Conservation (phyloP, 2,888 invertebrate genomes). For the Dendrolimus houi region DNA sequence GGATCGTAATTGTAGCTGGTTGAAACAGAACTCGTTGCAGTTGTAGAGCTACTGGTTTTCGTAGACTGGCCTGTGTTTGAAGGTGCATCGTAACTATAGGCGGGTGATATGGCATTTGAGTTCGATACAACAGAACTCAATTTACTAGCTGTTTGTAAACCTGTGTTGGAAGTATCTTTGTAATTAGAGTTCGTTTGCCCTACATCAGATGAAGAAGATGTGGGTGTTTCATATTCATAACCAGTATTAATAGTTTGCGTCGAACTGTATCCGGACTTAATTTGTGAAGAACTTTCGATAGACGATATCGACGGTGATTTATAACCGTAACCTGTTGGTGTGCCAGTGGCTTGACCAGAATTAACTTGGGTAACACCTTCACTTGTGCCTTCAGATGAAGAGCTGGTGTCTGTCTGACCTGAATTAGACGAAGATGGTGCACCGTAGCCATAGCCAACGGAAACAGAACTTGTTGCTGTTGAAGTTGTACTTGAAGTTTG, state of each 20-base stretch:
- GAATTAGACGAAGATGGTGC: conserved; percentile 1
- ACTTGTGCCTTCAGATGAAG: not conserved
- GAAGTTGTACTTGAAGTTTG: conserved; percentile 5
- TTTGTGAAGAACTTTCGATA: not conserved
- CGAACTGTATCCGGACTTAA: not conserved
- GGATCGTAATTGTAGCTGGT: conserved; percentile 7
- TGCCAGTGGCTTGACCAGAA: not conserved
- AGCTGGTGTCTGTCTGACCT: not conserved
- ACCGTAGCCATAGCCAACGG: conserved; percentile 16
- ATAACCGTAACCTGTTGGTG: conserved; percentile 24
- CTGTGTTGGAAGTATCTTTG: not conserved
- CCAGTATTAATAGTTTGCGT: not conserved
- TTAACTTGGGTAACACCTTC: not conserved
- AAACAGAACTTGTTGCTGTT: conserved; percentile 3
- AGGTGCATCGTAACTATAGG: conserved; percentile 14
- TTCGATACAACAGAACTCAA: conserved; percentile 8
- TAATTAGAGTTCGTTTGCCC: not conserved
- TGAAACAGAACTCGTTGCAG: conserved; percentile 7
- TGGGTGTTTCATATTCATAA: not conserved
- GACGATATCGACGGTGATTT: conserved; percentile 11
- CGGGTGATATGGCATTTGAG: conserved; percentile 8
- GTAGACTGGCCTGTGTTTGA: not conserved
- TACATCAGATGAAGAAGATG: not conserved
- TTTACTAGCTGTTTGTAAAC: conserved; percentile 1
- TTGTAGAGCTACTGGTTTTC: conserved; percentile 1